Evolutionary conservation across 1,140 invertebrate species (phyloP).

Genomic region (Trichoplusia ni): DNA sequence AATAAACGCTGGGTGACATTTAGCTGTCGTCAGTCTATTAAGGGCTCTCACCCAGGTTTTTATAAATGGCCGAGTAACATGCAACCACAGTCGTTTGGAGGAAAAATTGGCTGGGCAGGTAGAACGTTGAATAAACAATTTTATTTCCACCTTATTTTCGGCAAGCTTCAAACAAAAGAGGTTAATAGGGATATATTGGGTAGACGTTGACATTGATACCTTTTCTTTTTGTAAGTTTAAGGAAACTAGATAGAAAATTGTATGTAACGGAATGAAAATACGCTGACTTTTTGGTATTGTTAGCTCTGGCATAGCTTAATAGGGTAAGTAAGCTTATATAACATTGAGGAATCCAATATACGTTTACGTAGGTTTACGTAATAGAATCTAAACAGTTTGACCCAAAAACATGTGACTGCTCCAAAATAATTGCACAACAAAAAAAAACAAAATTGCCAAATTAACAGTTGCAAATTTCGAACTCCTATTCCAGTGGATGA

Average conservation of each 20-base stretch:
- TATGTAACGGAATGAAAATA: no score
- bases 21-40: constrained; percentile 75
- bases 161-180: constrained; percentile 22
- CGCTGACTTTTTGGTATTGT: no score
- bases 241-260: background rate
- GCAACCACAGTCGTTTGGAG: constrained; percentile 54
- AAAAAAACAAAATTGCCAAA: constrained; percentile 35
- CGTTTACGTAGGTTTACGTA: no score
- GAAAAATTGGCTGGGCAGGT: constrained; percentile 56
- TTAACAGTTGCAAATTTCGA: constrained; percentile 51
- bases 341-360: no score
- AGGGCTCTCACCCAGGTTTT: constrained; percentile 60
- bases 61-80: constrained; percentile 68
- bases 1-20: constrained; percentile 75
- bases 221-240: background rate
- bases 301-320: background rate
- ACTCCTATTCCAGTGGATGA: constrained; percentile 44
- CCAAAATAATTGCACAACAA: constrained; percentile 7
- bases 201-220: background rate
- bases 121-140: constrained; percentile 62
- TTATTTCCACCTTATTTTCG: constrained; percentile 41
- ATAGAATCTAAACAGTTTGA: no score
- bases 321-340: background rate
- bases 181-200: constrained; percentile 12
- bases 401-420: background rate